Conservation (phyloP, 2,797 vertebrate species). For the Oreortyx pictus region DNA sequence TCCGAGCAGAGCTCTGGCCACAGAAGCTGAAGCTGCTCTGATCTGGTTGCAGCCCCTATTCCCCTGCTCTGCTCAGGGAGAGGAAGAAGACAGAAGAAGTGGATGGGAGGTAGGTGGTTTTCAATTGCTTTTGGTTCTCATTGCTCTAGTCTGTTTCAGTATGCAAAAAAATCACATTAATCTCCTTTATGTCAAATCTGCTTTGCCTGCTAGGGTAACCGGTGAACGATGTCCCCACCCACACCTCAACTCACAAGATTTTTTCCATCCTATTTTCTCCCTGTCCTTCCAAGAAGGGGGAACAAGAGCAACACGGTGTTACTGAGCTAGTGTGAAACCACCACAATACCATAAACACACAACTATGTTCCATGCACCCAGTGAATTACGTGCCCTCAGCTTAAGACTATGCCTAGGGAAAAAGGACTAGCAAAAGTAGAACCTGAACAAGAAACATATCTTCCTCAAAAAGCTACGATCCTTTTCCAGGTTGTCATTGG, state of each 20-base stretch:
- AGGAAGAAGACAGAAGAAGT: not conserved
- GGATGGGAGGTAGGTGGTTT: not conserved
- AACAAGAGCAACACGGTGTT: not conserved
- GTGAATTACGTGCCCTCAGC: not conserved
- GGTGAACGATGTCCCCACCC: not conserved
- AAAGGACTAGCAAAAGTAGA: not conserved
- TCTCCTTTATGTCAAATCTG: not conserved
- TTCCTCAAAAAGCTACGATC: not conserved
- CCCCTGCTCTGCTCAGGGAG: not conserved
- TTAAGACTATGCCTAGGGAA: not conserved
- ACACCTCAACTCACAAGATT: not conserved
- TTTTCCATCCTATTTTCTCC: not conserved
- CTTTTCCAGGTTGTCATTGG: not conserved
- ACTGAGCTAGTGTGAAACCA: not conserved
- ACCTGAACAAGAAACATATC: not conserved
- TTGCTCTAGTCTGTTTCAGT: not conserved
- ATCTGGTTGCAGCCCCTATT: not conserved
- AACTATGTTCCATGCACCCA: not conserved
- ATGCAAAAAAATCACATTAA: not conserved
- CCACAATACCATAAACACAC: not conserved
- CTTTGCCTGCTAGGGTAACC: not conserved
- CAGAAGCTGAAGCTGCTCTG: not conserved
- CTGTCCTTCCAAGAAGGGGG: not conserved
- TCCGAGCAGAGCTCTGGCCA: not conserved
- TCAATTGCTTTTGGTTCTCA: not conserved